phyloP scores from a whole-genome alignment of 2,888 invertebrate species.

The Timandra comae region DNA sequence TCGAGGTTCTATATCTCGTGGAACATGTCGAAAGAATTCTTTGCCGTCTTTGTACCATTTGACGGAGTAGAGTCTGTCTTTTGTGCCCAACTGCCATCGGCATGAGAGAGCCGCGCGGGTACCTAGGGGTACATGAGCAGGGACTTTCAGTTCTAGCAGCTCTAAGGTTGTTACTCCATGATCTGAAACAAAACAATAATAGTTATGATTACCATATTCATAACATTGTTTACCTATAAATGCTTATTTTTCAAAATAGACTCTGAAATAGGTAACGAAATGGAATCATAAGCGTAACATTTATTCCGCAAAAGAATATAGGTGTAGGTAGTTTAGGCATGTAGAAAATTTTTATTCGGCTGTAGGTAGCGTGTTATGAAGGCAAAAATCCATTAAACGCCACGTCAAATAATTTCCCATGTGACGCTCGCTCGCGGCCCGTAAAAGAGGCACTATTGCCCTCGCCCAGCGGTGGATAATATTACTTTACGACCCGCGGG shows the following conservation, averaged over 20 bases:
- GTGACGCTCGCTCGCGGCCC: constrained; percentile 74
- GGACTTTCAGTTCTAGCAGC: constrained; percentile 87
- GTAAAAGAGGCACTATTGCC: constrained; percentile 76
- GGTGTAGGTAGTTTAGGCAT: constrained; percentile 29
- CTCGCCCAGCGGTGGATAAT: constrained; percentile 70
- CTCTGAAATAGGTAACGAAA: too few relatives aligned
- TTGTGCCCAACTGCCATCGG: constrained; percentile 86
- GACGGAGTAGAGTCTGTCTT: constrained; percentile 89
- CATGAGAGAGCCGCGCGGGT: constrained; percentile 86
- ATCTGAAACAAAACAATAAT: constrained; percentile 31
- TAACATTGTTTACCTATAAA: neutral
- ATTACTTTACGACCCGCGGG: constrained; percentile 73
- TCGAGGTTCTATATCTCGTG: constrained; percentile 87
- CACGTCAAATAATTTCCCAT: constrained; percentile 77
- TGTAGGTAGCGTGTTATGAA: constrained; percentile 73
- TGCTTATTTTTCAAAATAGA: too few relatives aligned
- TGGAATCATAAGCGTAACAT: constrained; percentile 7
- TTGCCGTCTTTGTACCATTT: constrained; percentile 95
- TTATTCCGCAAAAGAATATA: constrained; percentile 32
- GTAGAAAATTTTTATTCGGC: constrained; percentile 62
- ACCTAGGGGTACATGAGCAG: constrained; percentile 87
- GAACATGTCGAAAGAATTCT: constrained; percentile 92
- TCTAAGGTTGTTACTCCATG: constrained; percentile 72
- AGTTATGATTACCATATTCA: neutral
- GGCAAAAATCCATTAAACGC: constrained; percentile 76